Base-by-base conservation (phyloP, 1,140 invertebrate genomes). In the Magallana angulata region DNA sequence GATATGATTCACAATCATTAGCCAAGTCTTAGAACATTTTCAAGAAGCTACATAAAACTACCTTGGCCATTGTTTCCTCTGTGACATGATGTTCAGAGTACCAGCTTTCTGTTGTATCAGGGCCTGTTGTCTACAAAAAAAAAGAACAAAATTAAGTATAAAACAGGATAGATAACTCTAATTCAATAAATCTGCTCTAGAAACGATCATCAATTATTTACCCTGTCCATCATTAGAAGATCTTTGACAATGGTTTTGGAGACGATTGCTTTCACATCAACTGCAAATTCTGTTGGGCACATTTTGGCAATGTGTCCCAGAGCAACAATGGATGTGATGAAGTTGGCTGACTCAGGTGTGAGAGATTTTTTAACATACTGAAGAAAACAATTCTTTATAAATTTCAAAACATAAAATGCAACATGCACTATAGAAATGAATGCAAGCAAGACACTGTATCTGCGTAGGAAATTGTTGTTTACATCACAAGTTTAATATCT, bases 211-310 rank as follows among this genome's bases (percentile, higher is more conserved):
- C 36, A 48, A 48, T 48, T 16, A 83, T 91, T 89, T 91, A 94
- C 94, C 91, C 93, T 92, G 93, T 98, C 97, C 93, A 98, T 97
- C 89, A 99, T 98, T 30, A 99, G 95, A 1, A 99, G 96, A 93
- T 99, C 98, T 95, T 99, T 99, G 1, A 99, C 98, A 93, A 99
- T 98, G 95, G 98, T 97, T 95, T 98, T 97, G 5, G 98, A 98
- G 71, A 99, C 97, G 92, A 99, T 98, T 94, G 97, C 98, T 95
- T 99, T 99, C 89, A 99, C 98, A 94, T 97, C 92, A 96, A 90
- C 97, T 96, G 91, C 97, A 97, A 96, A 98, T 98, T 97, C 97
- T 87, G 98, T 97, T 0, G 98, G 98, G 95, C 98, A 98, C 83
- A 95, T 92, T 92, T 97, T 97, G 0, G 98, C 98, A 91, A 99